Conservation (phyloP, 2,888 invertebrate species). For the Cataglyphis rosenhaueri region DNA sequence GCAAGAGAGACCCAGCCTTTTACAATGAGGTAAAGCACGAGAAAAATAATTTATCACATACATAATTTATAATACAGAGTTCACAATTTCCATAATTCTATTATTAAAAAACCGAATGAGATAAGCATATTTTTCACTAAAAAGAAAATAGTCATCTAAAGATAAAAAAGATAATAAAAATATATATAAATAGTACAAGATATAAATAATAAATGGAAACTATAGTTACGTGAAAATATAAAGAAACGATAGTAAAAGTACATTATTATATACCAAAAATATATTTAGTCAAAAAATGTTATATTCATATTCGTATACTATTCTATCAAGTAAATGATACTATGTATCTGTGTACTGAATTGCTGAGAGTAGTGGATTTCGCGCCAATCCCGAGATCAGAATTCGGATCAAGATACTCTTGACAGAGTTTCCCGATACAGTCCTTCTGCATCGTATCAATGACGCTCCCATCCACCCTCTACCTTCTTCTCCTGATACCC, state of each 20-base stretch:
- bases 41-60: slow-evolving; percentile 4
- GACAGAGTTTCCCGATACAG: neutral
- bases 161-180: neutral
- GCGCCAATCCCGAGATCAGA: slow-evolving; percentile 7
- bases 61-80: slow-evolving; percentile 18
- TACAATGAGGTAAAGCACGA: neutral
- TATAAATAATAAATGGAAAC: neutral
- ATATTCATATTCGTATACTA: neutral
- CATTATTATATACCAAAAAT: neutral
- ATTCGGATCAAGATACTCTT: slow-evolving; percentile 38
- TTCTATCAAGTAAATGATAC: neutral
- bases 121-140: neutral
- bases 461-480: neutral
- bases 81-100: neutral
- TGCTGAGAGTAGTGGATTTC: neutral
- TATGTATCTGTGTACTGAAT: neutral
- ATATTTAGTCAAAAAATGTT: neutral
- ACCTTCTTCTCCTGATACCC: neutral
- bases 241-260: neutral
- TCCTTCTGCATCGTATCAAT: slow-evolving; percentile 35
- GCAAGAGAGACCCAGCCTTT: neutral
- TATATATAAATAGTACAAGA: neutral
- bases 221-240: neutral
- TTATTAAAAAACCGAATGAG: neutral
- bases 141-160: neutral